Conservation (phyloP, 2,113 vertebrate genomes). For the Gallinago paraguaiae region DNA sequence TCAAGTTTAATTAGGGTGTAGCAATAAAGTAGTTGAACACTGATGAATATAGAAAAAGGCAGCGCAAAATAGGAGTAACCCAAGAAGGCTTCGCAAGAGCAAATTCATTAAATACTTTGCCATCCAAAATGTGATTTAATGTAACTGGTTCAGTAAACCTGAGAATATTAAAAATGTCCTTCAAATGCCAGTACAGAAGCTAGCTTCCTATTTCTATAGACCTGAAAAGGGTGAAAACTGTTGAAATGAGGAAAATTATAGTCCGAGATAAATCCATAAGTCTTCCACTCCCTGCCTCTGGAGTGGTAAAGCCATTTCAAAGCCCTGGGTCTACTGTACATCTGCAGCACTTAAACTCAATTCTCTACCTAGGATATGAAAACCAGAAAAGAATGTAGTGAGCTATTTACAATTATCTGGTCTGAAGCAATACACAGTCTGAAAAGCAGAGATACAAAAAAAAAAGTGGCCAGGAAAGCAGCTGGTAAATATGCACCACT, state of each 20-base stretch:
- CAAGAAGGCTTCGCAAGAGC: not conserved
- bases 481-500: not conserved
- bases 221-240: not conserved
- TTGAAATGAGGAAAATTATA: not conserved
- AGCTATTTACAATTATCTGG: not conserved
- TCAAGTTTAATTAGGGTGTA: not conserved
- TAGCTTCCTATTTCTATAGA: not conserved
- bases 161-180: not conserved
- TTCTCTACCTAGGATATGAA: not conserved
- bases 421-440: not conserved
- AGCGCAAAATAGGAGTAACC: not conserved
- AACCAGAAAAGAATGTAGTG: not conserved
- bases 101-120: not conserved
- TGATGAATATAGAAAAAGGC: not conserved
- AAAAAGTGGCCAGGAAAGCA: not conserved
- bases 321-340: not conserved
- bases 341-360: not conserved
- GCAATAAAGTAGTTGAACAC: not conserved
- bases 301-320: not conserved
- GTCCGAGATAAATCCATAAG: not conserved
- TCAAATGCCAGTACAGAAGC: not conserved
- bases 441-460: not conserved
- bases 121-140: not conserved
- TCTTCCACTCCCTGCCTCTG: not conserved
- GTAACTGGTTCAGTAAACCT: not conserved